A percentile compares a stretch with the other conserved stretches of the same genome.
These are phyloP conservation scores for Coranthus polyacanthus DNA, from an alignment of 2,797 vertebrate species.

Conservation along the genomic window DNA sequence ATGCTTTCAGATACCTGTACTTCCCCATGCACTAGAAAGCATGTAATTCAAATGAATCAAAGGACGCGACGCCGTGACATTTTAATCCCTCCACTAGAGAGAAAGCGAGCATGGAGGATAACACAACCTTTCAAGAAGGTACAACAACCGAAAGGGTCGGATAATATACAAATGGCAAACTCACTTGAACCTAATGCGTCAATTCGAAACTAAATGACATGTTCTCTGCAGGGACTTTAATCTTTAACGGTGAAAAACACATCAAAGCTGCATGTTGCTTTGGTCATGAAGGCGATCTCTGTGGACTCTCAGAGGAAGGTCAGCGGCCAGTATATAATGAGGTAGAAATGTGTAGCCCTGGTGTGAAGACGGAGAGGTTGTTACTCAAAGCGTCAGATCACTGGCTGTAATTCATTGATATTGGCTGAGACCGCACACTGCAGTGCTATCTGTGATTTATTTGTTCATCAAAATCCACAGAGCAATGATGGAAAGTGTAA, in stretches of 20 bases:
- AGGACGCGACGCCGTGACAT: conserved; percentile 53
- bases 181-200: conserved; percentile 34
- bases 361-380: conserved; percentile 32
- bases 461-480: conserved; percentile 35
- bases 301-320: conserved; percentile 37
- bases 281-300: conserved; percentile 18
- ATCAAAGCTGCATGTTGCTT: conserved; percentile 18
- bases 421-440: conserved; percentile 45
- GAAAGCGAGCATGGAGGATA: conserved; percentile 47
- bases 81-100: conserved; percentile 35
- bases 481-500: conserved; percentile 57
- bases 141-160: conserved; percentile 20
- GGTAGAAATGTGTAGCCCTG: conserved; percentile 15
- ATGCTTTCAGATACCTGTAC: conserved; percentile 11
- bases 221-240: conserved; percentile 37
- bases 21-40: conserved; percentile 22
- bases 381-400: conserved; percentile 40
- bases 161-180: conserved; percentile 11
- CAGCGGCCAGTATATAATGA: conserved; percentile 24
- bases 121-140: conserved; percentile 55
- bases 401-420: conserved; percentile 55
- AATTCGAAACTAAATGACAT: conserved; percentile 30
- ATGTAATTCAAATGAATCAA: conserved; percentile 52
- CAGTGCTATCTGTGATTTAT: conserved; percentile 59
- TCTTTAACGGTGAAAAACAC: conserved; percentile 29